phyloP scores from a whole-genome alignment of 1,140 invertebrate genomes.

The Portunus trituberculatus region DNA sequence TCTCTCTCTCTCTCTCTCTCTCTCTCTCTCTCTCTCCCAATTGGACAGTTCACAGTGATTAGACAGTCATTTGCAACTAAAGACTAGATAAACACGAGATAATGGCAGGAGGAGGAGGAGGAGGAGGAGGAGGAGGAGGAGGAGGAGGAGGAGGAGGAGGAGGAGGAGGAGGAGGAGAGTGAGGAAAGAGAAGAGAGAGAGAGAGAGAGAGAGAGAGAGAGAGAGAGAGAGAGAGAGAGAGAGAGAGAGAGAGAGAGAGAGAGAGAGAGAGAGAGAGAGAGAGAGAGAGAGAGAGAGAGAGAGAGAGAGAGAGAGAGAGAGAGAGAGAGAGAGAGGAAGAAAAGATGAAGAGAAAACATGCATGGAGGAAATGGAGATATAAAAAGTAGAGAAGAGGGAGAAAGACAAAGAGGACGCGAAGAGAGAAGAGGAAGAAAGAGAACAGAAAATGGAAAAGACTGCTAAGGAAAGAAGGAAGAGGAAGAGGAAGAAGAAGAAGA shows the following conservation, averaged over 20 bases:
- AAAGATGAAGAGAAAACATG: neutral
- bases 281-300: neutral
- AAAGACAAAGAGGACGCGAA: neutral
- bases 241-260: neutral
- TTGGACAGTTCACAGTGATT: neutral
- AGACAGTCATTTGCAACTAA: neutral
- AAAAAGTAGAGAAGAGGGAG: neutral
- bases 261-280: neutral
- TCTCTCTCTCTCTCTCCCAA: neutral
- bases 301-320: neutral
- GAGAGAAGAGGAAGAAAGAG: too few species aligned
- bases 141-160: neutral
- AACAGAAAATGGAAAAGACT: neutral
- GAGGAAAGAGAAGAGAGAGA: neutral
- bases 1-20: neutral
- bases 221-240: neutral
- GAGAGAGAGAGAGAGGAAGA: neutral
- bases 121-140: constrained; percentile 8
- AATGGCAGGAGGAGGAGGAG: neutral
- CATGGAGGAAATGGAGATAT: neutral
- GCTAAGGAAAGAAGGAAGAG: neutral
- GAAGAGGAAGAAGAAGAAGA: neutral
- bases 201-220: neutral
- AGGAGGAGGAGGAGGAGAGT: neutral
- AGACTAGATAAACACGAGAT: neutral